Percentiles rank a stretch among this genome's conserved stretches.
Evolutionary conservation across 2,888 invertebrate genomes (phyloP).

Genomic region (Apotomis betuletana): DNA sequence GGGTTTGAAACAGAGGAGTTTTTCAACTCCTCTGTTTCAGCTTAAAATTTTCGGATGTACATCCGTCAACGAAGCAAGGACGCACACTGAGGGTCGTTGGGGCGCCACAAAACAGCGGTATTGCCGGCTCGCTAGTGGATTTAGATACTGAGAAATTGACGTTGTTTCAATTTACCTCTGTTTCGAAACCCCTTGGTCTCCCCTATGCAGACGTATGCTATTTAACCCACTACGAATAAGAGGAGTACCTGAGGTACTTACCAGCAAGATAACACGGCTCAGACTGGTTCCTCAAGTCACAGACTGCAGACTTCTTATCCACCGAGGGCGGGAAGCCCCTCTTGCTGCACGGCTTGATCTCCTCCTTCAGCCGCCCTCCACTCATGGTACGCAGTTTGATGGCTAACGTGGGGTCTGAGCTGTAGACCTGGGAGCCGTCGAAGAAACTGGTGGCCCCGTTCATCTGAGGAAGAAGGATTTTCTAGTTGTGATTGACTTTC

Average conservation of each 20-base stretch:
- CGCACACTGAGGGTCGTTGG: no score
- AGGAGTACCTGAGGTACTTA: slow-evolving; percentile 48
- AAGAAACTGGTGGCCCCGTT: slow-evolving; percentile 86
- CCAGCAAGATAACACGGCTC: slow-evolving; percentile 78
- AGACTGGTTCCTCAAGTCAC: slow-evolving; percentile 67
- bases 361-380: slow-evolving; percentile 73
- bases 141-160: no score
- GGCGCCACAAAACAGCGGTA: no score
- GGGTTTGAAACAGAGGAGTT: no score
- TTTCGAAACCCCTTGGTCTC: no score
- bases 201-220: no score
- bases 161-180: no score
- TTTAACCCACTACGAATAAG: background rate
- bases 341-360: slow-evolving; percentile 57
- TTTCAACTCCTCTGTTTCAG: no score
- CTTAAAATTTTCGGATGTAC: no score
- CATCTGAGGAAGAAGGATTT: slow-evolving; percentile 75
- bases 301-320: slow-evolving; percentile 67
- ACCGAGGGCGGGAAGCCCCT: slow-evolving; percentile 72
- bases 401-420: slow-evolving; percentile 68
- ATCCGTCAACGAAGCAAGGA: no score
- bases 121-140: no score
- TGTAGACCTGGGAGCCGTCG: slow-evolving; percentile 82
- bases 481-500: no score
- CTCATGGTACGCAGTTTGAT: slow-evolving; percentile 67